Evolutionary conservation across 2,797 vertebrate species (phyloP).

Genomic region (Scomberomorus guttatus): DNA sequence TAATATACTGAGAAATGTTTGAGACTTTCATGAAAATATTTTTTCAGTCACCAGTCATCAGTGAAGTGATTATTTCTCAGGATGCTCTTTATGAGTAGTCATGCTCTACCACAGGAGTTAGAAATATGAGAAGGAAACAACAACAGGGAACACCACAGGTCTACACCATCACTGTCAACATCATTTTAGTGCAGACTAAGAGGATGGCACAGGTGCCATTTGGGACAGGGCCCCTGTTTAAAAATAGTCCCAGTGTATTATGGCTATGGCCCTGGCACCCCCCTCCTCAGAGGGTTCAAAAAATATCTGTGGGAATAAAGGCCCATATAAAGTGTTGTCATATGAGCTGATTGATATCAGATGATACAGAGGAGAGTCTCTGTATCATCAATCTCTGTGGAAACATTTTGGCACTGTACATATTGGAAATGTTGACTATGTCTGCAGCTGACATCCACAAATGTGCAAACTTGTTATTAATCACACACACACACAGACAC

Average conservation of each 20-base stretch:
- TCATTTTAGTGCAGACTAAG: neutral
- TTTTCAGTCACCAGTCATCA: neutral
- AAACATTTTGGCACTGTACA: no score
- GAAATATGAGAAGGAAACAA: no score
- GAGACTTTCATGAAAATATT: no score
- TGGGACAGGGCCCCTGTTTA: constrained; percentile 22
- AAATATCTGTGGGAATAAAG: constrained; percentile 13
- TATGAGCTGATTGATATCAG: neutral
- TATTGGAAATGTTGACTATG: no score
- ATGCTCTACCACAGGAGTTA: neutral
- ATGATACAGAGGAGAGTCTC: no score
- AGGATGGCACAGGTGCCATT: constrained; percentile 6
- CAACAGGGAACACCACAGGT: neutral
- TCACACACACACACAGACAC: no score
- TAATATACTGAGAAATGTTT: no score
- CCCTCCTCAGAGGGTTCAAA: neutral
- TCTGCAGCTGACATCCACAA: no score
- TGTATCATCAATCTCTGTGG: no score
- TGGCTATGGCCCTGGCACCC: neutral
- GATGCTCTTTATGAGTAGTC: neutral
- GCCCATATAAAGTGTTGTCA: constrained; percentile 24
- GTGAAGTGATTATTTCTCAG: neutral
- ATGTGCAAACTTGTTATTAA: no score
- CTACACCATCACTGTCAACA: neutral
- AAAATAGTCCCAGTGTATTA: constrained; percentile 28